Percentiles rank a stretch among this genome's conserved stretches.
These are phyloP conservation scores for Steatornis caripensis DNA, from an alignment of 2,113 vertebrate genomes.

Conservation along the genomic window DNA sequence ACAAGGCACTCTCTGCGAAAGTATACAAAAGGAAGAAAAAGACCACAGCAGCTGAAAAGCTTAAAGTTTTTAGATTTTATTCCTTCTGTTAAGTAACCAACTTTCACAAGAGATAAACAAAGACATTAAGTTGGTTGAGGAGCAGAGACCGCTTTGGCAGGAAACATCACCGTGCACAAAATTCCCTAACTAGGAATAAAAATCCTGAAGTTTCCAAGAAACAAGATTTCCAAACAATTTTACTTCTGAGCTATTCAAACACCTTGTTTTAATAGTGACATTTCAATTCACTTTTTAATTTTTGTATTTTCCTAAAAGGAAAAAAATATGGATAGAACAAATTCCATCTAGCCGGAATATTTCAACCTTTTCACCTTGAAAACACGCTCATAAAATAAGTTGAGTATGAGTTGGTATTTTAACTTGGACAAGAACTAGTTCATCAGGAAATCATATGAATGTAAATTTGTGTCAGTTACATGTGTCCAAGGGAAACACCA, in stretches of 20 bases:
- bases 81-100: neutral
- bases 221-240: neutral
- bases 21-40: neutral
- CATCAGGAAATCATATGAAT: neutral
- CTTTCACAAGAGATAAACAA: neutral
- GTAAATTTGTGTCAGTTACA: neutral
- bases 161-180: neutral
- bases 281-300: neutral
- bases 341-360: neutral
- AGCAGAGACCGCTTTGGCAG: neutral
- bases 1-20: neutral
- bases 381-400: neutral
- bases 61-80: neutral
- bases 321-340: neutral
- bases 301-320: neutral
- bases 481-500: neutral
- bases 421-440: neutral
- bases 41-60: neutral
- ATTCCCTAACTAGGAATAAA: neutral
- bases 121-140: neutral
- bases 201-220: neutral
- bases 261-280: neutral
- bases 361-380: neutral
- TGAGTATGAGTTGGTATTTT: neutral
- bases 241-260: neutral